Conservation (phyloP, 2,888 invertebrate species). For the Crematogaster levior region DNA sequence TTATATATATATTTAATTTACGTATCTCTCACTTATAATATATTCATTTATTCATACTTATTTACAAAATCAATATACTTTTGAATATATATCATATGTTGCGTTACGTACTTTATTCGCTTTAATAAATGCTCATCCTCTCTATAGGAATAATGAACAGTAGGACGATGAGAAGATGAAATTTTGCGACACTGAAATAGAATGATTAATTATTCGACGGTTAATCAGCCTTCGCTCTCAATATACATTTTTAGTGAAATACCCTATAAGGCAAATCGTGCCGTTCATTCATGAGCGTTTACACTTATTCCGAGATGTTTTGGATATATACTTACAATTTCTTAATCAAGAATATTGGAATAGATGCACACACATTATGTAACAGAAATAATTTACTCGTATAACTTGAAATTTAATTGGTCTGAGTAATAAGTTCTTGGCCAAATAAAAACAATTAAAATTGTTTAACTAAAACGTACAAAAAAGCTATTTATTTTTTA, state of each 20-base stretch:
- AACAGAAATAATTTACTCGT: neutral
- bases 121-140: constrained; percentile 29
- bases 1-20: constrained; percentile 13
- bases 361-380: neutral
- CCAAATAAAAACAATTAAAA: neutral
- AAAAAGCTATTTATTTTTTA: neutral
- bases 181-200: constrained; percentile 32
- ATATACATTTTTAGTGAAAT: constrained; percentile 29
- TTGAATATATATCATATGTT: constrained; percentile 4
- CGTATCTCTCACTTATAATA: neutral
- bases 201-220: constrained; percentile 46
- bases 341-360: neutral
- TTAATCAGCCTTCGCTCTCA: constrained; percentile 30
- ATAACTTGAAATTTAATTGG: neutral
- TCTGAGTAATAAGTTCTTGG: neutral
- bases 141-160: constrained; percentile 7
- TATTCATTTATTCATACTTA: neutral
- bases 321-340: neutral
- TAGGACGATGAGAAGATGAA: constrained; percentile 5
- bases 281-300: constrained; percentile 7
- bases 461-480: neutral
- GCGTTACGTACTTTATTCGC: neutral
- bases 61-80: neutral
- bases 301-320: constrained; percentile 1
- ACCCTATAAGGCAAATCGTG: neutral